These are phyloP conservation scores for Eubasilissa regina DNA, from an alignment of 1,140 invertebrate genomes.

Conservation along the genomic window DNA sequence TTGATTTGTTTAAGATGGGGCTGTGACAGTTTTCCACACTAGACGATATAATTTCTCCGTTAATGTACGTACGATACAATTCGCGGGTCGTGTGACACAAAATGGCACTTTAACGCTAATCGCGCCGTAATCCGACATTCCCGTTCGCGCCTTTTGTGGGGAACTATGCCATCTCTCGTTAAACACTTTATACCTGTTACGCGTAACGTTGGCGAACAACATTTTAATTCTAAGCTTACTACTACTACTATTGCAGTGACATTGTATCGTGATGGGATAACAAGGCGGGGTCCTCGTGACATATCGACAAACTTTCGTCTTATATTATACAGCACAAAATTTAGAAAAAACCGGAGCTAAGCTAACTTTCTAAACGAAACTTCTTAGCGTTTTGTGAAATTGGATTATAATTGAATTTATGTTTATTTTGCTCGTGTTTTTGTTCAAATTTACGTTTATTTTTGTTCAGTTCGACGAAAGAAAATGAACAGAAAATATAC, in stretches of 20 bases:
- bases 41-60: constrained; percentile 21
- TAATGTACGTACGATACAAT: constrained; percentile 32
- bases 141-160: background rate
- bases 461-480: too few relatives aligned
- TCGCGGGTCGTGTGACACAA: constrained; percentile 28
- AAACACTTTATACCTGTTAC: constrained; percentile 12
- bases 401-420: too few relatives aligned
- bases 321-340: too few relatives aligned
- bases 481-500: too few relatives aligned
- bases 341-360: too few relatives aligned
- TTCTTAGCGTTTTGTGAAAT: too few relatives aligned
- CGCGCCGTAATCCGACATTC: constrained; percentile 13
- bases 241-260: background rate
- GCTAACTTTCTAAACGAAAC: too few relatives aligned
- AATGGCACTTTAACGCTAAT: constrained; percentile 24
- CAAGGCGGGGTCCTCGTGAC: too few relatives aligned
- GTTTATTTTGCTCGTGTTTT: too few relatives aligned
- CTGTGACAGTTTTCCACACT: background rate
- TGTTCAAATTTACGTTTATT: too few relatives aligned
- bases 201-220: background rate
- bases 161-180: background rate
- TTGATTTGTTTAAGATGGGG: constrained; percentile 5
- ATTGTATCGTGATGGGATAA: too few relatives aligned
- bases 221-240: background rate
- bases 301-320: too few relatives aligned